phyloP scores from a whole-genome alignment of 2,888 invertebrate species.

The Hirtodrosophila duncani region DNA sequence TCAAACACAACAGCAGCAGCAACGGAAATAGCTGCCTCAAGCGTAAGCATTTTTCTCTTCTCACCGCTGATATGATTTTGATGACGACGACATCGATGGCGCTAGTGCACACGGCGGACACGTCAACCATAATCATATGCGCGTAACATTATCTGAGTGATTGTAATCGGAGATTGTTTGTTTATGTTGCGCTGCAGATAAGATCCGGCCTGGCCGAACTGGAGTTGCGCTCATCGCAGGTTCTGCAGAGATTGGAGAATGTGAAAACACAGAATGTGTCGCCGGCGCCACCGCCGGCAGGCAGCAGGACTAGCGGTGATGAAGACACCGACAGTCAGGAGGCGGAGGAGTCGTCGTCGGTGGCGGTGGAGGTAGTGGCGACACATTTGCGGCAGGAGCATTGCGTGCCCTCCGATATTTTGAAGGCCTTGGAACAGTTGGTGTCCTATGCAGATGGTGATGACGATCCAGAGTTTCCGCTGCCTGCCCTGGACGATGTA shows the following conservation, averaged over 20 bases:
- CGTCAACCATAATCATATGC: slow-evolving; percentile 27
- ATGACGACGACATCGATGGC: slow-evolving; percentile 56
- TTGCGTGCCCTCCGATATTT: slow-evolving; percentile 79
- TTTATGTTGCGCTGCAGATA: slow-evolving; percentile 77
- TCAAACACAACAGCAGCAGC: slow-evolving; percentile 58
- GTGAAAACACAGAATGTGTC: slow-evolving; percentile 70
- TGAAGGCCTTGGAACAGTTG: slow-evolving; percentile 82
- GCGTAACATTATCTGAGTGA: slow-evolving; percentile 1
- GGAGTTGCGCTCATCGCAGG: slow-evolving; percentile 86
- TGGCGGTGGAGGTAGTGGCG: slow-evolving; percentile 25
- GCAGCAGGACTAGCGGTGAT: slow-evolving; percentile 3
- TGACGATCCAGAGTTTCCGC: slow-evolving; percentile 81
- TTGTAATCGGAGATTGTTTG: slow-evolving; percentile 3
- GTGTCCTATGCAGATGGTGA: slow-evolving; percentile 82
- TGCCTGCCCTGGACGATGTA: slow-evolving; percentile 82
- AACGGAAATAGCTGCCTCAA: slow-evolving; percentile 77
- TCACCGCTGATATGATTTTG: slow-evolving; percentile 15
- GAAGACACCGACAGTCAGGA: slow-evolving; percentile 9
- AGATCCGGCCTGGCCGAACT: slow-evolving; percentile 83
- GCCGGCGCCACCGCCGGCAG: not conserved
- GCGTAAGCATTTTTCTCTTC: slow-evolving; percentile 63
- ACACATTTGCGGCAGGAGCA: slow-evolving; percentile 80
- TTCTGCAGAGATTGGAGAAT: slow-evolving; percentile 85
- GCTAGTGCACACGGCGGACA: too few relatives aligned
- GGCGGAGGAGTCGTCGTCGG: slow-evolving; percentile 3